A percentile compares a stretch with the other conserved stretches of the same genome.
Evolutionary conservation across 2,888 invertebrate genomes (phyloP).

Genomic region (Creontiades dilutus): DNA sequence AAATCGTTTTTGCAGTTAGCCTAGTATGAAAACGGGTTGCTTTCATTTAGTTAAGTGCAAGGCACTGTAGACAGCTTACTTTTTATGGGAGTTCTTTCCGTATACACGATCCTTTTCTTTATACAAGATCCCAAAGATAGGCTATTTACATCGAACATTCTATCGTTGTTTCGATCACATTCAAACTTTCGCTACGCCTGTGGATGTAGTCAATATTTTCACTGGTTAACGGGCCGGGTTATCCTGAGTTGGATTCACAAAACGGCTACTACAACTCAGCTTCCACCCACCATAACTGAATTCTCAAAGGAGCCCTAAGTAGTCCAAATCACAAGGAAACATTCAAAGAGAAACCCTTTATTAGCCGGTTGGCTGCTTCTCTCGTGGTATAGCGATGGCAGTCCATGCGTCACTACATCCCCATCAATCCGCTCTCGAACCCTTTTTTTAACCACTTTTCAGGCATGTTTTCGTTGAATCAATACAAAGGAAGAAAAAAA

Average conservation of each 20-base stretch:
- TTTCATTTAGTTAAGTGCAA: conserved; percentile 15
- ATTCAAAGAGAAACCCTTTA: conserved; percentile 31
- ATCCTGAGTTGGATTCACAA: background rate
- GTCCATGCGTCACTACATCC: background rate
- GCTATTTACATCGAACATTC: background rate
- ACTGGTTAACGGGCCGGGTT: background rate
- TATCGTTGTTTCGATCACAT: background rate
- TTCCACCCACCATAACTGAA: background rate
- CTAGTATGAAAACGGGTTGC: background rate
- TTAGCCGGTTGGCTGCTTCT: conserved; percentile 1
- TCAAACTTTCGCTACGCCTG: background rate
- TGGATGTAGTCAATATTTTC: background rate
- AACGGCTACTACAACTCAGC: background rate
- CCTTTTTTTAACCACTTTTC: background rate
- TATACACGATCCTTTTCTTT: background rate
- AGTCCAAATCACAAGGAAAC: conserved; percentile 39
- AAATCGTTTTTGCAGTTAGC: background rate
- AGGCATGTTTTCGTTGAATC: background rate
- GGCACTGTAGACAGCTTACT: background rate
- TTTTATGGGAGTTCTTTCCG: background rate
- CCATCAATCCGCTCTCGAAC: background rate
- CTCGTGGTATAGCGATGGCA: background rate
- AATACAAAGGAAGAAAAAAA: background rate
- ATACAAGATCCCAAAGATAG: background rate
- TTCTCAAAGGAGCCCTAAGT: conserved; percentile 22